Conservation (phyloP, 2,797 vertebrate genomes). For the Champsocephalus esox region DNA sequence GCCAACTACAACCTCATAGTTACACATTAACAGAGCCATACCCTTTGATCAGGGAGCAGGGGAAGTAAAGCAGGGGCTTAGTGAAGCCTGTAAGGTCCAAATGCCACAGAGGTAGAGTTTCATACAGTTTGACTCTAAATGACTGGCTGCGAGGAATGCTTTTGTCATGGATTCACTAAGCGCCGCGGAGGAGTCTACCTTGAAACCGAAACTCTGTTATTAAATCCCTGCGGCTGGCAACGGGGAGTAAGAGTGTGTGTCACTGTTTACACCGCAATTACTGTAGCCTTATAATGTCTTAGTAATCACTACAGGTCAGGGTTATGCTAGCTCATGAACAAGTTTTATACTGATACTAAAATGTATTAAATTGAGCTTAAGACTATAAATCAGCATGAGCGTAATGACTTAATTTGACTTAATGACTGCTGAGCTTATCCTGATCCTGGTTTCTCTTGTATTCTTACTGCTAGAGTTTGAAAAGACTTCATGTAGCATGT, state of each 20-base stretch:
- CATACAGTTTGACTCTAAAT: not conserved
- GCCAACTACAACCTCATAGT: slow-evolving; percentile 11
- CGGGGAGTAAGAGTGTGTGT: slow-evolving; percentile 2
- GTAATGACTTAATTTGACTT: slow-evolving; percentile 22
- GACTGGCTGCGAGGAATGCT: not conserved
- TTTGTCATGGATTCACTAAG: slow-evolving; percentile 3
- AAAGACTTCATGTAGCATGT: not conserved
- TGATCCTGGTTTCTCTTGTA: slow-evolving; percentile 18
- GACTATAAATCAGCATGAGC: slow-evolving; percentile 9
- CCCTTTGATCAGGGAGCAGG: not conserved
- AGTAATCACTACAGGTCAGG: not conserved
- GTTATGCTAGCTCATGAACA: not conserved
- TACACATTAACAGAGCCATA: slow-evolving; percentile 33
- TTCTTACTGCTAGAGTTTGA: slow-evolving; percentile 1
- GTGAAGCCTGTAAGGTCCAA: slow-evolving; percentile 8
- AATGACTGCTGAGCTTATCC: slow-evolving; percentile 23
- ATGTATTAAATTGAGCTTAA: slow-evolving; percentile 26
- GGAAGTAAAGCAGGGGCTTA: slow-evolving; percentile 23
- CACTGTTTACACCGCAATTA: slow-evolving; percentile 10
- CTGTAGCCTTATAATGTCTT: not conserved
- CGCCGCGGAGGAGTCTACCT: slow-evolving; percentile 1
- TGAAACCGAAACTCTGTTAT: not conserved
- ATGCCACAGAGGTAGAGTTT: slow-evolving; percentile 10
- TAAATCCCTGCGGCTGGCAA: slow-evolving; percentile 35
- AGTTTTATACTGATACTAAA: not conserved